Base-by-base conservation (phyloP, 2,888 invertebrate species). In the Cerastoderma edule region DNA sequence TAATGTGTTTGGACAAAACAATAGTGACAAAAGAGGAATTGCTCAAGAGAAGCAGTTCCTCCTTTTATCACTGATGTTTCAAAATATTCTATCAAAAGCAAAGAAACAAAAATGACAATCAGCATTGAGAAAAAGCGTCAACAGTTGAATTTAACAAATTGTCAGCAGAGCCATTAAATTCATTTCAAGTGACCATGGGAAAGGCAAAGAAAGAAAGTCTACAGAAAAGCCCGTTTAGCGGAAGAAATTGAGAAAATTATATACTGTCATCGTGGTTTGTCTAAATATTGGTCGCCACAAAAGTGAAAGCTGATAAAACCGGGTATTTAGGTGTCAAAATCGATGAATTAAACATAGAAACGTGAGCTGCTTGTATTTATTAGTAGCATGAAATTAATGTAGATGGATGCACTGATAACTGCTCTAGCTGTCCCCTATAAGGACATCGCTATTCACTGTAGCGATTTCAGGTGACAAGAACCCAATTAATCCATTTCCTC, bases 221-320 rank as follows among this genome's bases (percentile, higher is more conserved):
- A 60, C 35, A 35, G 27, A 39, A 27, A 60, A 0, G 24, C 22
- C 39, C 35, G 39, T 60, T 65, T 54, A 65, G 53, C 32, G 53
- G 71, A 46, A 71, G 54, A 72, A 78, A 81, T 72, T 72, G 75
- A 78, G 75, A 81, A 81, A 81, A 81, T 81, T 78, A 81, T 72
- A 81, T 72, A 80, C 69, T 80, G 80, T 80, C 80, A 80, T 44
- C 56, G 54, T 3, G 53, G 65, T 73, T 71, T 60, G 72, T 27
- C 71, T 76, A 73, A 73, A 72, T 70, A 70, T 70, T 64, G 32
- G 28, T 19, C 27, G 32, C 70, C 39, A 81, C 81, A 81, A 81
- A 81, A 81, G 81, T 81, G 81, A 81, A 81, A 81, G 81, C 78
- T 57, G 75, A 68, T 60, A 60, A 70, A 72, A 44, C 39, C 53